Percentiles rank a stretch among this genome's conserved stretches.
These are phyloP conservation scores for Poecilus cupreus DNA, from an alignment of 2,888 invertebrate species.

Conservation along the genomic window DNA sequence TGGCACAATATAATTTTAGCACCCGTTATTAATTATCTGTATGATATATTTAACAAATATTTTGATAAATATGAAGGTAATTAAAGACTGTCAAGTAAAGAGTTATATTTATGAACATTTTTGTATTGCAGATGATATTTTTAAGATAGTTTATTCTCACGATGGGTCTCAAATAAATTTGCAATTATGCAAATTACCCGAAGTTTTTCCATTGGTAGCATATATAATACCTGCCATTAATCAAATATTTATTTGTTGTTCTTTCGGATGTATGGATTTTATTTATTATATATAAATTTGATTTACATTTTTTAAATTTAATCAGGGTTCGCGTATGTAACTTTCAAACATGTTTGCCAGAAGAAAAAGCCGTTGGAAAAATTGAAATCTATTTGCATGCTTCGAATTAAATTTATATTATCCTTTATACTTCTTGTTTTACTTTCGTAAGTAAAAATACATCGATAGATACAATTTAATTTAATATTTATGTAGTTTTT, in stretches of 20 bases:
- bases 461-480: not conserved
- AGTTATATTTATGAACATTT: not conserved
- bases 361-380: not conserved
- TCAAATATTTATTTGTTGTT: not conserved
- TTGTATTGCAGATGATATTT: conserved; percentile 45
- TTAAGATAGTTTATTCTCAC: conserved; percentile 4
- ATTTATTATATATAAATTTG: not conserved
- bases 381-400: not conserved
- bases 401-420: conserved; percentile 23
- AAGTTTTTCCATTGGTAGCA: not conserved
- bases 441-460: conserved; percentile 42
- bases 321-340: conserved; percentile 4
- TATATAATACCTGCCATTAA: conserved; percentile 49
- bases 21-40: conserved; percentile 11
- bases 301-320: conserved; percentile 4
- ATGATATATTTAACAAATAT: conserved; percentile 13
- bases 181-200: not conserved
- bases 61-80: conserved; percentile 43
- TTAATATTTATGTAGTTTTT: conserved; percentile 1
- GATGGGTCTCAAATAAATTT: conserved; percentile 6
- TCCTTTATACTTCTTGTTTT: conserved; percentile 1
- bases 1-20: conserved; percentile 41
- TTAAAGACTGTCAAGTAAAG: not conserved
- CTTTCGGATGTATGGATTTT: conserved; percentile 41
- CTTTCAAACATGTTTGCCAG: not conserved